Evolutionary conservation across 2,113 vertebrate species (phyloP).

Genomic region (Brachyistius frenatus): DNA sequence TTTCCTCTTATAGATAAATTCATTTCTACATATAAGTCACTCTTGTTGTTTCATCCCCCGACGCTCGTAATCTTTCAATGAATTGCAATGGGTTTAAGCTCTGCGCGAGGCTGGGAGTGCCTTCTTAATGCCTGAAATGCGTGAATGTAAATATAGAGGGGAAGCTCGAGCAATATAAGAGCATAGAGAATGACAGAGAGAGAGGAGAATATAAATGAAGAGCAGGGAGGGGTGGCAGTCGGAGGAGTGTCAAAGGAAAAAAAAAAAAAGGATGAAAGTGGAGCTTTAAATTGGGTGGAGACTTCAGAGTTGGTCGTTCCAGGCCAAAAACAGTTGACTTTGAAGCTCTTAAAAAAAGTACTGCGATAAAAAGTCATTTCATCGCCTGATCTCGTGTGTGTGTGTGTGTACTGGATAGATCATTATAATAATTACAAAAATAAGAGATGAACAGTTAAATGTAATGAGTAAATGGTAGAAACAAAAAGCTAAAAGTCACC

Average conservation of each 20-base stretch:
- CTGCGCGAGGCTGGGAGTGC: slow-evolving; percentile 25
- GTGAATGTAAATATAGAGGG: slow-evolving; percentile 68
- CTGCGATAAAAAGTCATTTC: not conserved
- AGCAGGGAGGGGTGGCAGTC: slow-evolving; percentile 10
- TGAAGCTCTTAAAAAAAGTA: not conserved
- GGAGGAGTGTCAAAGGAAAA: slow-evolving; percentile 12
- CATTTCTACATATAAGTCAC: slow-evolving; percentile 5
- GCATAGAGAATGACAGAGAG: slow-evolving; percentile 60
- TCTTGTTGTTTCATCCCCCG: slow-evolving; percentile 28
- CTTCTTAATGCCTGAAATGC: slow-evolving; percentile 53
- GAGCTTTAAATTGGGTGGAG: slow-evolving; percentile 34
- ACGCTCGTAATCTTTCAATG: slow-evolving; percentile 62
- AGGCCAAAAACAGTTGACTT: slow-evolving; percentile 19
- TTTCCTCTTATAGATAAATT: slow-evolving; percentile 8
- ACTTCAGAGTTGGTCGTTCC: slow-evolving; percentile 38
- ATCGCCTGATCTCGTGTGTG: not conserved
- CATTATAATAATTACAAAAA: no score
- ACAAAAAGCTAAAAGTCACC: not conserved
- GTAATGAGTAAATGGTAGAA: not conserved
- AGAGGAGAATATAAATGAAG: slow-evolving; percentile 64
- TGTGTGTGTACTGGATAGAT: no score
- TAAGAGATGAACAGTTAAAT: not conserved
- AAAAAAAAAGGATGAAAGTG: slow-evolving; percentile 26
- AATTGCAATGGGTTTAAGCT: slow-evolving; percentile 55
- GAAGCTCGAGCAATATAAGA: slow-evolving; percentile 54